Percentiles rank a stretch among this genome's conserved stretches.
phyloP scores from a whole-genome alignment of 2,888 invertebrate species.

The Polietes domitor region DNA sequence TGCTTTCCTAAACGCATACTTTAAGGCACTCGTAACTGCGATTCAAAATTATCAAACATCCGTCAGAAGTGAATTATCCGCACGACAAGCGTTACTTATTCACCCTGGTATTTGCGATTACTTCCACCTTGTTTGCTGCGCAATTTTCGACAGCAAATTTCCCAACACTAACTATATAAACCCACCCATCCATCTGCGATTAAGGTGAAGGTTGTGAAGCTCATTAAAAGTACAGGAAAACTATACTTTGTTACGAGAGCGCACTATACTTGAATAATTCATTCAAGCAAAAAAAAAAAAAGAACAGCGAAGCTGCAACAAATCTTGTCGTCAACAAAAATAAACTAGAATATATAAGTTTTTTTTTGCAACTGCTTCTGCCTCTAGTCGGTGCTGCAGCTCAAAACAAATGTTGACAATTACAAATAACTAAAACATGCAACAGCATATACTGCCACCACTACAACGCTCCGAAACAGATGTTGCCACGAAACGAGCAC shows the following conservation, averaged over 20 bases:
- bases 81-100: background rate
- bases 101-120: slow-evolving; percentile 4
- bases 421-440: slow-evolving; percentile 33
- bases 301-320: background rate
- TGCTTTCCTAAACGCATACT: no score
- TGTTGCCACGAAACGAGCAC: slow-evolving; percentile 12
- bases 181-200: slow-evolving; percentile 6
- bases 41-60: no score
- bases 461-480: background rate
- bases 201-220: slow-evolving; percentile 63
- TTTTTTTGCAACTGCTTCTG: background rate
- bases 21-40: no score
- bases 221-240: slow-evolving; percentile 55
- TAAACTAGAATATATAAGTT: background rate
- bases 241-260: background rate
- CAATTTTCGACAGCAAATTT: background rate
- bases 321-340: background rate
- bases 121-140: background rate
- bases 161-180: background rate
- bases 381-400: background rate
- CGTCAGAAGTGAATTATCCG: background rate
- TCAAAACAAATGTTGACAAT: slow-evolving; percentile 31
- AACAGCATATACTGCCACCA: background rate
- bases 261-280: background rate
- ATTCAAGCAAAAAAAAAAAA: slow-evolving; percentile 9